Conservation (phyloP, 2,797 vertebrate species). For the Dromococcyx pavoninus region DNA sequence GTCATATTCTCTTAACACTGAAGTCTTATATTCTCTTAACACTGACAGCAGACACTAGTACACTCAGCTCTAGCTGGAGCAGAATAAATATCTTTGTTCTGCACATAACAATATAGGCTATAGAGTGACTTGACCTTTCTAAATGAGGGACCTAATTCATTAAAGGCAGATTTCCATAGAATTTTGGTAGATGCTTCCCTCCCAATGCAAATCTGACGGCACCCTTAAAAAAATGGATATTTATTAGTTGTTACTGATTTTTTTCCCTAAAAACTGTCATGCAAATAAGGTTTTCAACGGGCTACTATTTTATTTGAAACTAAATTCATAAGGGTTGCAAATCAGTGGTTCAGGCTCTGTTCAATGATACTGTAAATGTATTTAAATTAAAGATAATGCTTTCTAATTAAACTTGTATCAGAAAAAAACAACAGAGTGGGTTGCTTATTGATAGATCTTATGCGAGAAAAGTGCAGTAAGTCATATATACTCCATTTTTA, state of each 20-base stretch:
- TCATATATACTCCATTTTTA: background rate
- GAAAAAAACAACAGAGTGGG: background rate
- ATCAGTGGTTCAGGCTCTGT: background rate
- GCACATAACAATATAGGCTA: background rate
- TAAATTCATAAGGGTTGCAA: background rate
- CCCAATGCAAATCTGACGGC: background rate
- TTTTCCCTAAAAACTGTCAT: background rate
- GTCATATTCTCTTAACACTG: too few relatives aligned
- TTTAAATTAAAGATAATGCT: background rate
- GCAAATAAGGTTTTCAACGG: background rate
- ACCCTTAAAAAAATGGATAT: background rate
- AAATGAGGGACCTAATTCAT: background rate
- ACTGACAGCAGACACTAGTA: background rate
- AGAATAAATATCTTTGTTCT: background rate
- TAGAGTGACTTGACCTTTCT: background rate
- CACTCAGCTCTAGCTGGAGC: background rate
- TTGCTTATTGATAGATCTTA: background rate
- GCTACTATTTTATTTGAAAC: background rate
- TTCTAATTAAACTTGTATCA: background rate
- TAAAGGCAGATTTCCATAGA: background rate
- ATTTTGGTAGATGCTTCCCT: background rate
- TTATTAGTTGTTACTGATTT: background rate
- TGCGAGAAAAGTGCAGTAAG: background rate
- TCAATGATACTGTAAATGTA: background rate
- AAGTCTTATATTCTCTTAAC: background rate